Base-by-base conservation (phyloP, 2,888 invertebrate species). In the Watsonalla cultraria region DNA sequence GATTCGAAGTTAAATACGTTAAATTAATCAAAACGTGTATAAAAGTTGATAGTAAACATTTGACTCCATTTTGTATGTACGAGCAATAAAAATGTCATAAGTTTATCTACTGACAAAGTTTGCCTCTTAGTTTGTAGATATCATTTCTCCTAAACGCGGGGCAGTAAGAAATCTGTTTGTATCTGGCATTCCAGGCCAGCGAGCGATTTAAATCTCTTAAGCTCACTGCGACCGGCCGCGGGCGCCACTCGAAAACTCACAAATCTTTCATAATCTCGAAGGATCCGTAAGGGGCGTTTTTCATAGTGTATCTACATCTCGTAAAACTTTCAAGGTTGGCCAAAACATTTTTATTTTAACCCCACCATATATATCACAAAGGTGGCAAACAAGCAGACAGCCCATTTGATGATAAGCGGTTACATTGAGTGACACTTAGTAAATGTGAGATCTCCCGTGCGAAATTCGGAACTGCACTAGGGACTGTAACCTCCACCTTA, bases 161-260 rank as follows among this genome's bases (percentile, higher is more conserved):
- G 74, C 71, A 76, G 80, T 79, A 82, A 85, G 83, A 83, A 88
- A 89, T 87, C 84, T 85, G 86, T 86, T 89, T 89, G 86, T 90
- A 89, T 89, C 89, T 84, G 79, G 82, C 78, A 85, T 89, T 88
- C 87, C 87, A 74, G 86, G 80, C 87, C 84, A 86, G 82, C 82
- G 86, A 79, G 76, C 89, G 86, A 90, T 90, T 89, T 89, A 88
- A 90, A 90, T 89, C 90, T 90, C 88, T 90, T 89, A 89, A 90
- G 89, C 86, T 79, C 72, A 75, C 74, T 76, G 81, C 82, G 82
- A 84, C 83, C 80, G 83, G 82, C 82, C 84, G 78, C 80, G 80
- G 76, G 82, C 82, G 77, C 79, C 81, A 78, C 84, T 82, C 77
- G 71, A 82, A 76, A 77, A 82, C 90, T 86, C 91, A 90, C 91